Conservation (phyloP, 92 coral and sea anemone species). For the Bergia puertoricense region DNA sequence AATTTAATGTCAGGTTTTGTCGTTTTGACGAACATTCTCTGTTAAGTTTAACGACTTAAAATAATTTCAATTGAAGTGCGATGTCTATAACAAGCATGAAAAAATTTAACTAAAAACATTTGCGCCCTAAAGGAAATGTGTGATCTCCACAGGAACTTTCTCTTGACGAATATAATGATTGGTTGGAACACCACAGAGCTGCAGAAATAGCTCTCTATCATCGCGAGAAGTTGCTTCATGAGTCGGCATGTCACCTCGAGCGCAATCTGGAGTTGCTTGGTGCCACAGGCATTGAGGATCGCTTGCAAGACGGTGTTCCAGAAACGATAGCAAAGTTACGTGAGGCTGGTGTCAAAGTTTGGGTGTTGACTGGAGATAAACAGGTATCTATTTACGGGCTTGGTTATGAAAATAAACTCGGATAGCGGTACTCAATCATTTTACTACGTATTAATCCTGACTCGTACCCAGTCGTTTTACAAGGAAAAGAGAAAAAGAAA, state of each 20-base stretch:
- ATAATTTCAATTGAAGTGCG: no score
- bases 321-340: conserved; percentile 94
- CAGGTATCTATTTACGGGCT: conserved; percentile 64
- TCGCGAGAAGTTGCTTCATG: conserved; percentile 81
- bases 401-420: background rate
- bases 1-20: no score
- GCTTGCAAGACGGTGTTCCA: conserved; percentile 98
- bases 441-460: no score
- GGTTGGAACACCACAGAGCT: conserved; percentile 82
- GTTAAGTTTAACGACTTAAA: no score
- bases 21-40: no score
- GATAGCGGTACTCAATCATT: no score
- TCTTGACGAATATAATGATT: conserved; percentile 72
- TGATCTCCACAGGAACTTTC: conserved; percentile 72
- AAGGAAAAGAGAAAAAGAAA: no score
- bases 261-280: conserved; percentile 91
- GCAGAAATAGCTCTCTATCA: conserved; percentile 88
- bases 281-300: conserved; percentile 99
- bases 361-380: conserved; percentile 99
- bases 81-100: no score
- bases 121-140: background rate
- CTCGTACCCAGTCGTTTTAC: no score
- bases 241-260: conserved; percentile 85
- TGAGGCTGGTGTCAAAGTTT: conserved; percentile 91
- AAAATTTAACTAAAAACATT: no score